A percentile compares a stretch with the other conserved stretches of the same genome.
Evolutionary conservation across 2,113 vertebrate genomes (phyloP).

Genomic region (Fulmarus glacialis): DNA sequence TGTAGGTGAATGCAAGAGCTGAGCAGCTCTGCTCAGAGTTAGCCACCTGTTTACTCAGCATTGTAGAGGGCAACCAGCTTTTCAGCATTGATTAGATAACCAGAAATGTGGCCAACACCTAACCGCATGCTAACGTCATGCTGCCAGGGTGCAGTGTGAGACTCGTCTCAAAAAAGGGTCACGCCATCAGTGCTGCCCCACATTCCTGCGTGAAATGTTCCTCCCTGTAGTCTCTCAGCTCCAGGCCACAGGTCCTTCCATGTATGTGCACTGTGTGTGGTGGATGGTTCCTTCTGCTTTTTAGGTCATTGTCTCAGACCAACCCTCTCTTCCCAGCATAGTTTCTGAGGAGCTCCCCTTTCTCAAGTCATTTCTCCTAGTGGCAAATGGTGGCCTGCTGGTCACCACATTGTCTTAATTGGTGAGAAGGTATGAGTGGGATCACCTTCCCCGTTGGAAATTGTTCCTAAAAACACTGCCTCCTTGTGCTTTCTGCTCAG

Average conservation of each 20-base stretch:
- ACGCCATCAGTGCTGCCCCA: rapidly evolving
- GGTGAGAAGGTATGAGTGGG: not conserved
- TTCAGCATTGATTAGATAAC: not conserved
- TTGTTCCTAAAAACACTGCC: not conserved
- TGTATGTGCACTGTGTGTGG: rapidly evolving
- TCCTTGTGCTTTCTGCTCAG: not conserved
- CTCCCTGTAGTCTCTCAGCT: not conserved
- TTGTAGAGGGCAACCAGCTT: not conserved
- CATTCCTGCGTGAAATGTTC: not conserved
- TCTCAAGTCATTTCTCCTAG: not conserved
- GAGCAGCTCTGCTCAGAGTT: not conserved
- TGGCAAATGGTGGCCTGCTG: not conserved
- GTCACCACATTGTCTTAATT: not conserved
- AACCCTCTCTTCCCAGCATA: rapidly evolving
- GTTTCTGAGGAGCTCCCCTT: not conserved
- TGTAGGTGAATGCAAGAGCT: not conserved
- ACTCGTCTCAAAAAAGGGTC: not conserved
- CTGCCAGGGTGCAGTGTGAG: not conserved
- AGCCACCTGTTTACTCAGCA: not conserved
- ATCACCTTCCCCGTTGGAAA: not conserved
- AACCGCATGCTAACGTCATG: rapidly evolving
- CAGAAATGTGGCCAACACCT: not conserved
- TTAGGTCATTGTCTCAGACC: not conserved
- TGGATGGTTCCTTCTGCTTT: not conserved
- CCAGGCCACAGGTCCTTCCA: not conserved